phyloP scores from a whole-genome alignment of 2,797 vertebrate genomes.

The Schizothorax lantsangensis region DNA sequence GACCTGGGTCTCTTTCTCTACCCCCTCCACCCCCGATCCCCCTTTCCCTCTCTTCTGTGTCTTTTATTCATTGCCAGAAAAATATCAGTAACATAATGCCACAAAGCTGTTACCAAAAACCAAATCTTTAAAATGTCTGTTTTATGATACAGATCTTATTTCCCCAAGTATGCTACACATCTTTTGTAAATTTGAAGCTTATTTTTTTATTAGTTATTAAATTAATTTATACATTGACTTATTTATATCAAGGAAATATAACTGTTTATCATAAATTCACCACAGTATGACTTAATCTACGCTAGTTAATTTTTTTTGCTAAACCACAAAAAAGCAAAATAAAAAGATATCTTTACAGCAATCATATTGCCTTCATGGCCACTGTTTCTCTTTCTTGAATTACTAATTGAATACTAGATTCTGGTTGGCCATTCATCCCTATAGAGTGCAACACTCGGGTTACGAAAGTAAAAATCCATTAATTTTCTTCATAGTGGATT shows the following conservation, averaged over 20 bases:
- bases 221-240: constrained; percentile 11
- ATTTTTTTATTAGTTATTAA: constrained; percentile 4
- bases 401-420: neutral
- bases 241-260: neutral
- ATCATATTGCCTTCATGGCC: neutral
- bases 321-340: neutral
- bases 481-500: neutral
- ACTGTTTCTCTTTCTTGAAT: neutral
- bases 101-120: constrained; percentile 67
- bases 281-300: constrained; percentile 19
- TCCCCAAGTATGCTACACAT: constrained; percentile 34
- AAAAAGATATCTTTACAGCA: neutral
- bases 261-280: constrained; percentile 22
- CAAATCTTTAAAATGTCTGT: constrained; percentile 74
- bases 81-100: constrained; percentile 74
- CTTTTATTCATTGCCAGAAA: constrained; percentile 74
- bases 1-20: constrained; percentile 71
- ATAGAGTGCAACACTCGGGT: neutral
- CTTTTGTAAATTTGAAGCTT: constrained; percentile 42
- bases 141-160: constrained; percentile 56
- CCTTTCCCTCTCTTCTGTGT: constrained; percentile 38
- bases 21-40: constrained; percentile 28
- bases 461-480: neutral
- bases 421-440: neutral
- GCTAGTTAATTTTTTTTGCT: neutral